These are phyloP conservation scores for Sapajus apella DNA, from an alignment of 2,113 vertebrate species.

Conservation along the genomic window DNA sequence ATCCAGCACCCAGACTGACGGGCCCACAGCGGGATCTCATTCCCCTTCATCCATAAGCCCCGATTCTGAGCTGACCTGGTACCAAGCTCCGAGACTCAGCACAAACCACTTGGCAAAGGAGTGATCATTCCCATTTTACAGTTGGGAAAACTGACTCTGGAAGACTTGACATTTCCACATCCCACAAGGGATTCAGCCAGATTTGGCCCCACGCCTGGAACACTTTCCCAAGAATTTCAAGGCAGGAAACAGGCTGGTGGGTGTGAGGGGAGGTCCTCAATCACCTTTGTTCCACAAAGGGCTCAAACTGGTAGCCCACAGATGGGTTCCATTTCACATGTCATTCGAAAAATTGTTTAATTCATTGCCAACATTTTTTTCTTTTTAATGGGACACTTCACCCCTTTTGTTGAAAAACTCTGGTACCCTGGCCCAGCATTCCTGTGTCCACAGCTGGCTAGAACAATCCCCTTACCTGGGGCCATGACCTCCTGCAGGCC, in stretches of 20 bases:
- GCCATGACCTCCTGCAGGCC: neutral
- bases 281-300: neutral
- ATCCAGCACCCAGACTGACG: neutral
- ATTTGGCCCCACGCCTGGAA: neutral
- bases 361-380: slow-evolving; percentile 43
- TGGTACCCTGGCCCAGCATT: neutral
- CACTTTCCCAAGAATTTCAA: neutral
- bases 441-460: neutral
- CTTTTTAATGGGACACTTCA: neutral
- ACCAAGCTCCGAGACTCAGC: neutral
- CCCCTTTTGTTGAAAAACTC: neutral
- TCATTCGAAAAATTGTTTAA: slow-evolving; percentile 62
- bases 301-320: neutral
- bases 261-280: neutral
- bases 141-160: neutral
- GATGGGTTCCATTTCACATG: neutral
- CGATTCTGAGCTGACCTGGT: neutral
- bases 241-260: neutral
- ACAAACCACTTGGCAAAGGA: neutral
- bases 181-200: neutral
- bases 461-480: neutral
- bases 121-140: neutral
- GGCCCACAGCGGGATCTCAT: neutral
- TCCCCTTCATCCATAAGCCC: neutral
- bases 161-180: neutral